These are phyloP conservation scores for Caenorhabditis parvicauda DNA, from an alignment of 2,888 invertebrate species.

Conservation along the genomic window DNA sequence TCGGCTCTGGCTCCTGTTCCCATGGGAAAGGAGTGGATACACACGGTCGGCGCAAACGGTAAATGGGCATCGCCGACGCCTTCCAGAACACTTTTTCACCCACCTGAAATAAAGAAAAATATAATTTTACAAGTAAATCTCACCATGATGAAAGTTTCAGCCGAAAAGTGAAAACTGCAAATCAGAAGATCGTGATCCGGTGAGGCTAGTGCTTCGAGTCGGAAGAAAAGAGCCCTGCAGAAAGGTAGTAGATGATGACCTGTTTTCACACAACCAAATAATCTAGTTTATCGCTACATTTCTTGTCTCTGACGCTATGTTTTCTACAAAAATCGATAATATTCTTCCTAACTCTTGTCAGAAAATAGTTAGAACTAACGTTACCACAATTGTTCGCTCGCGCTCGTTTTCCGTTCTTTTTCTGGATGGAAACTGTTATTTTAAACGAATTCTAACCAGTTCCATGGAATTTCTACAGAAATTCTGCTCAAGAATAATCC, in stretches of 20 bases:
- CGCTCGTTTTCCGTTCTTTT: too few relatives aligned
- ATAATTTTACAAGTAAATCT: not conserved
- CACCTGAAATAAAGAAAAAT: constrained; percentile 5
- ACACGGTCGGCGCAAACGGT: constrained; percentile 17
- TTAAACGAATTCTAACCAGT: too few relatives aligned
- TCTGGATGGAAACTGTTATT: too few relatives aligned
- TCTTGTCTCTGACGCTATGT: too few relatives aligned
- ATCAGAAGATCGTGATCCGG: constrained; percentile 15
- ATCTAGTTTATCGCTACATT: not conserved
- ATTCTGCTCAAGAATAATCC: too few relatives aligned
- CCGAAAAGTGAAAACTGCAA: constrained; percentile 25
- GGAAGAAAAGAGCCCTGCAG: constrained; percentile 19
- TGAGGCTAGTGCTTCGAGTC: not conserved
- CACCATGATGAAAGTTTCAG: constrained; percentile 27
- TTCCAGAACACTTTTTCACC: constrained; percentile 30
- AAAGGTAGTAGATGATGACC: not conserved
- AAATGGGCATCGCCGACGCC: constrained; percentile 20
- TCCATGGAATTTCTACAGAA: too few relatives aligned
- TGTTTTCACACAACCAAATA: not conserved
- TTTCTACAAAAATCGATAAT: too few relatives aligned
- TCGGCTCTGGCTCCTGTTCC: constrained; percentile 10
- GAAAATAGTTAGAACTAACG: too few relatives aligned
- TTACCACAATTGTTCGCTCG: not conserved
- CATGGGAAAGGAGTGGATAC: constrained; percentile 23
- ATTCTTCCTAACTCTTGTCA: too few relatives aligned